Percentiles rank a stretch among this genome's conserved stretches.
Conservation (phyloP, 2,797 vertebrate species). For the Falco biarmicus region DNA sequence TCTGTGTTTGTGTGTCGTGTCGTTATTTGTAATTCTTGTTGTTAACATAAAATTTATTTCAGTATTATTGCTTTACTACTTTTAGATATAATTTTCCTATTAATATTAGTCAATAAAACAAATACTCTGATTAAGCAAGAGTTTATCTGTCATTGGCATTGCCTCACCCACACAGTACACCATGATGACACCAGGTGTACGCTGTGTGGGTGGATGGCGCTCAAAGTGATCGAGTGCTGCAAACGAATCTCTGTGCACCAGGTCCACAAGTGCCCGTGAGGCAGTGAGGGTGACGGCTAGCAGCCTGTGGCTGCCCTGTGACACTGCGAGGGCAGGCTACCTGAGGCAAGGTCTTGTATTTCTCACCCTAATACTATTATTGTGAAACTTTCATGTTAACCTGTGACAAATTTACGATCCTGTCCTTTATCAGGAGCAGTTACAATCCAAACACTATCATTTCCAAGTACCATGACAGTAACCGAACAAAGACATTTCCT, state of each 20-base stretch:
- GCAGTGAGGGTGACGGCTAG: neutral
- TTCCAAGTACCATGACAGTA: neutral
- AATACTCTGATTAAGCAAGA: neutral
- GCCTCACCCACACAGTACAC: neutral
- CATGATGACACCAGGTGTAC: neutral
- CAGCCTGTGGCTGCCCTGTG: neutral
- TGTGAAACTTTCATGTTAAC: neutral
- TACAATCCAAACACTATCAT: fast-evolving
- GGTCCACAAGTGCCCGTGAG: fast-evolving
- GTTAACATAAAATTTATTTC: neutral
- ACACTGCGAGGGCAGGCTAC: neutral
- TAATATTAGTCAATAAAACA: neutral
- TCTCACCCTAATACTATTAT: neutral
- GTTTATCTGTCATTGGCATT: neutral
- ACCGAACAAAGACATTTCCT: neutral
- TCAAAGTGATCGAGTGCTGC: neutral
- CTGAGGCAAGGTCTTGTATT: neutral
- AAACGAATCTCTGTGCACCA: neutral
- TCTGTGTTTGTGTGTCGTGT: neutral
- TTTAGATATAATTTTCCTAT: neutral
- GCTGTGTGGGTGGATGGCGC: neutral
- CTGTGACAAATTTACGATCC: neutral
- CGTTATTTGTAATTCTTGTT: neutral
- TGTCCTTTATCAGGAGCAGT: neutral
- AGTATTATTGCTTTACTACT: neutral